Percentiles rank a stretch among this genome's conserved stretches.
These are phyloP conservation scores for Stegodyphus mimosarum DNA, from an alignment of 1,140 invertebrate species.

Conservation along the genomic window DNA sequence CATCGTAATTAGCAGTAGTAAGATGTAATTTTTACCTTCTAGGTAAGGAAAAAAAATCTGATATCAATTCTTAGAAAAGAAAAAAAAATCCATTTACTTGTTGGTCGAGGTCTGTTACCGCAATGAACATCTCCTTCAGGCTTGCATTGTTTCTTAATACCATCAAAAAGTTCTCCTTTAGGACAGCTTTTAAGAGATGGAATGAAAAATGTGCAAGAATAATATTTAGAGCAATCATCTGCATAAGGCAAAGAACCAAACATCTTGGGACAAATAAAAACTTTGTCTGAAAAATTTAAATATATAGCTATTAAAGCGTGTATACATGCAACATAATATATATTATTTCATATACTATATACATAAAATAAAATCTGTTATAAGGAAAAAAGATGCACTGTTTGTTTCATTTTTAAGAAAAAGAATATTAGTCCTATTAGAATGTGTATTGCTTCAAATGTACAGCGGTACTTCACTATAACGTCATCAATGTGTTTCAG, in stretches of 20 bases:
- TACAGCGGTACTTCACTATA: not conserved
- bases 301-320: no score
- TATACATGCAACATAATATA: no score
- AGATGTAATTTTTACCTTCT: no score
- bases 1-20: no score
- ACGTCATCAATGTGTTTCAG: no score
- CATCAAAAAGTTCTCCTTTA: conserved; percentile 25
- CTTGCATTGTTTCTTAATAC: conserved; percentile 12
- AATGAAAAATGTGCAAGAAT: conserved; percentile 3
- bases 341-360: not conserved
- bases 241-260: conserved; percentile 9
- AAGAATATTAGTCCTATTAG: not conserved
- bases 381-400: not conserved
- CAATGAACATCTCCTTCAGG: conserved; percentile 27
- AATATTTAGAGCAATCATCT: conserved; percentile 29
- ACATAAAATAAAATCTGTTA: not conserved
- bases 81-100: not conserved
- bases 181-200: conserved; percentile 6
- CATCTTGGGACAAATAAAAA: not conserved
- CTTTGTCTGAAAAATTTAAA: not conserved
- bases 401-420: not conserved
- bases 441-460: not conserved
- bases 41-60: no score
- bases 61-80: no score
- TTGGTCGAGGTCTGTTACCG: conserved; percentile 21